Conservation (phyloP, 2,888 invertebrate genomes). For the Gasteruption jaculator region DNA sequence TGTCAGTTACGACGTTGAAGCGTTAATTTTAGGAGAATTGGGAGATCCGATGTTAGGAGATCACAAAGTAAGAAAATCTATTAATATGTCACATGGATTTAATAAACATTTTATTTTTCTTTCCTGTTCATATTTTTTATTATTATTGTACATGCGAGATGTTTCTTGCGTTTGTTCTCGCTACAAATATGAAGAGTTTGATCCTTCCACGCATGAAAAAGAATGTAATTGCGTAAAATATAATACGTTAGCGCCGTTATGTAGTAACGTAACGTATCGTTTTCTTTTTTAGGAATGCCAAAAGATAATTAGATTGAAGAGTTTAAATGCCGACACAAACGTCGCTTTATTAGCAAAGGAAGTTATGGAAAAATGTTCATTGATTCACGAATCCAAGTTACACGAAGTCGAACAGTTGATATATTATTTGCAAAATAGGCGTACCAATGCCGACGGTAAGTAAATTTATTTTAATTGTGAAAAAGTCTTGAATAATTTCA, state of each 20-base stretch:
- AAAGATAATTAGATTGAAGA: conserved; percentile 78
- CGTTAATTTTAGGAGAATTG: conserved; percentile 75
- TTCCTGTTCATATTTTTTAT: conserved; percentile 8
- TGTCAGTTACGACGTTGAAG: conserved; percentile 82
- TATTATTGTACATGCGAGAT: too few relatives aligned
- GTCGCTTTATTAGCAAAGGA: conserved; percentile 74
- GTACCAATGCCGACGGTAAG: conserved; percentile 44
- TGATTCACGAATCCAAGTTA: conserved; percentile 77
- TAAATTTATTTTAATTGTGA: neutral
- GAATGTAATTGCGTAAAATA: conserved; percentile 3
- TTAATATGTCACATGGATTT: conserved; percentile 7
- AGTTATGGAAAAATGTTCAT: conserved; percentile 79
- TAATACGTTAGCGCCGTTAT: too few relatives aligned
- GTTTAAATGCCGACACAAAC: conserved; percentile 74
- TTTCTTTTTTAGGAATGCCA: conserved; percentile 61
- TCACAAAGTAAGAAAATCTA: conserved; percentile 60
- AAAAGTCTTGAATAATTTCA: neutral
- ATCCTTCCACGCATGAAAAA: too few relatives aligned
- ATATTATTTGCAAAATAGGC: conserved; percentile 79
- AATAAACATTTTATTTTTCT: conserved; percentile 4
- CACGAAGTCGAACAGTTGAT: conserved; percentile 84
- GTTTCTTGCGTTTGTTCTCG: neutral
- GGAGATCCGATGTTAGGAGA: conserved; percentile 79
- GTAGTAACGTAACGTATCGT: conserved; percentile 3
- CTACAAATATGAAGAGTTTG: neutral